Base-by-base conservation (phyloP, 2,113 vertebrate species). In the Panthera leo region DNA sequence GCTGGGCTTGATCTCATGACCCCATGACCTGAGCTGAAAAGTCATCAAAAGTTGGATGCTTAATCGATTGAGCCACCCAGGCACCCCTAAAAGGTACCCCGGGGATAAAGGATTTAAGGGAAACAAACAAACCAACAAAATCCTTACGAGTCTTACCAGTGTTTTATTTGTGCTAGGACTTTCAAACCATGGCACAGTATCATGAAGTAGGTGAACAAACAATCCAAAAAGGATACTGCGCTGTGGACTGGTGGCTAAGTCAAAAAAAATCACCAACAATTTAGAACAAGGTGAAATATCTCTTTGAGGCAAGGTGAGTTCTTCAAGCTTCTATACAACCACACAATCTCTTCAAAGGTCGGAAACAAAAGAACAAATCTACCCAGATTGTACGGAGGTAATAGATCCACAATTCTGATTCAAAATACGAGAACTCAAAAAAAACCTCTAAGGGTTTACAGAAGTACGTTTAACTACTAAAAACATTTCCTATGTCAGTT, bases 401-500 rank as follows among this genome's bases (percentile, higher is more conserved):
- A 29, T 4, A 55, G 70, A 92, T 36, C 21, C 45, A 80, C 34
- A 65, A 9, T 88, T 87, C 51, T 58, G 94, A 67, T 23, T 23
- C 51, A 31, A 95, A 91, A 39, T 63, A 55, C 10, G 9, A 6
- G 63, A 87, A 97, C 71, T 91, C 68, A 87, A 95, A 88, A 45
- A 76, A 80, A 27, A 90, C 45, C 29, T 91, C 87, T 58, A 90
- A 96, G 86, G 45, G n/a, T 95, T 67, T 97, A 79, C 27, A 55
- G 70, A 85, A 90, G 51, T 15, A 89, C 31, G 34, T 42, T 31
- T 68, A 68, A 42, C 75, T 87, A 34, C 42, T 42, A 29, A 93
- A 89, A 89, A 25, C 10, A 51, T 27, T 31, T 12, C 68, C 67
- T 75, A 51, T 61, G 86, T 85, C 84, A 68, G 14, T 65, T 58